Evolutionary conservation across 35 echinoderm and acorn worm species (phyloP).

Genomic region (Chiridota heheva): DNA sequence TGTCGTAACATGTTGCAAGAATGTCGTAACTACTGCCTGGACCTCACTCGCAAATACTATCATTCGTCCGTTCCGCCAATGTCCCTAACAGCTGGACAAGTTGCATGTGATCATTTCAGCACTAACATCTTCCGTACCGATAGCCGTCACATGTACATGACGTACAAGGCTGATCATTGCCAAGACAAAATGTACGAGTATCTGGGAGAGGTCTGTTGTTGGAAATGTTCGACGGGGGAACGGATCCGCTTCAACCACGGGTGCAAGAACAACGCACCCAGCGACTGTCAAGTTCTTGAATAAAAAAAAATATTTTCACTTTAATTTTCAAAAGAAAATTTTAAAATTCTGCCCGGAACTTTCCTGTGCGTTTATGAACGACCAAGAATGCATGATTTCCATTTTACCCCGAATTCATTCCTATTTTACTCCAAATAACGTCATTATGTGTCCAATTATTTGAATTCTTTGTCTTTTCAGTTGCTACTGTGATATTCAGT

Average conservation of each 20-base stretch:
- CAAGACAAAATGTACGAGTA: constrained; percentile 18
- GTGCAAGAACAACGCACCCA: constrained; percentile 14
- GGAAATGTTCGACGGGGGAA: constrained; percentile 9
- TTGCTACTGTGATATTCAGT: constrained; percentile 28
- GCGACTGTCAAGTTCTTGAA: constrained; percentile 1
- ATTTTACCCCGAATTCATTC: too few species aligned
- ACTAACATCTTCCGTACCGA: constrained; percentile 10
- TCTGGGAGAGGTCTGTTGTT: constrained; percentile 28
- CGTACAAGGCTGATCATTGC: constrained; percentile 37
- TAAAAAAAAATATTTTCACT: too few species aligned
- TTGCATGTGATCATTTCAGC: constrained; percentile 22
- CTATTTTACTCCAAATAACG: too few species aligned
- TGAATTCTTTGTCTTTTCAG: too few species aligned
- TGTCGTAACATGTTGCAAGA: constrained; percentile 27
- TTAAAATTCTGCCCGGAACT: too few species aligned
- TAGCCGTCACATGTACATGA: constrained; percentile 2
- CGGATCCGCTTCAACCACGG: constrained; percentile 12
- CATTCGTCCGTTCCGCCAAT: constrained; percentile 20
- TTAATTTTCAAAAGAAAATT: too few species aligned
- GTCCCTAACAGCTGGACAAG: neutral
- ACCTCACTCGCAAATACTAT: neutral
- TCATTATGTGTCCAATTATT: too few species aligned
- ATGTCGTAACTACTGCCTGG: constrained; percentile 14
- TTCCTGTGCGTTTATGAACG: too few species aligned
- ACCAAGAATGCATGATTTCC: too few species aligned